phyloP scores from a whole-genome alignment of 1,140 invertebrate genomes.

The Tigriopus japonicus region DNA sequence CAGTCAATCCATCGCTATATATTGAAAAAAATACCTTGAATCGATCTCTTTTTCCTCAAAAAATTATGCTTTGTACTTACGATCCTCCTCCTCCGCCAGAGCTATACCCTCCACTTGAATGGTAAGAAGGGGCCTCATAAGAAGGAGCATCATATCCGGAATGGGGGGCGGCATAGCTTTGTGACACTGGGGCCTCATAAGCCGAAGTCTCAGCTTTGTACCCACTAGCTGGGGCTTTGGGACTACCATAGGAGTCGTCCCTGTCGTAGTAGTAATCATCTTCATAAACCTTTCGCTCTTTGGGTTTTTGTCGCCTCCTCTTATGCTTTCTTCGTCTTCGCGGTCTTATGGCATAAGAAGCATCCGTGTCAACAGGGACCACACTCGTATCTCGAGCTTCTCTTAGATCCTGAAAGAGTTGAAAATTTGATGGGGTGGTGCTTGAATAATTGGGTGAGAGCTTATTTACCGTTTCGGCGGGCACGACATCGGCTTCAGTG shows the following conservation, averaged over 20 bases:
- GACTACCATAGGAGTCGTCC: background rate
- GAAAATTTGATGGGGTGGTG: too few species aligned
- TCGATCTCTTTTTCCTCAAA: too few species aligned
- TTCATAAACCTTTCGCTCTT: background rate
- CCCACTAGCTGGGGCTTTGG: background rate
- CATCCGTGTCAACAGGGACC: background rate
- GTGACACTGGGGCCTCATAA: background rate
- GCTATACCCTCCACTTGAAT: background rate
- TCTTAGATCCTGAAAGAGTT: too few species aligned
- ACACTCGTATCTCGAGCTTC: too few species aligned
- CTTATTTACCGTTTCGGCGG: too few species aligned
- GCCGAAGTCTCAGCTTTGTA: background rate
- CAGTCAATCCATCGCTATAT: background rate
- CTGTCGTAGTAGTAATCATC: background rate
- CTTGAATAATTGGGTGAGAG: too few species aligned
- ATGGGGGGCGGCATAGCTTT: background rate
- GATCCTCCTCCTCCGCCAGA: background rate
- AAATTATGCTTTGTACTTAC: too few species aligned
- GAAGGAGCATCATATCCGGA: background rate
- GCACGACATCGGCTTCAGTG: too few species aligned
- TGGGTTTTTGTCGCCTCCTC: background rate
- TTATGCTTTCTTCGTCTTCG: background rate
- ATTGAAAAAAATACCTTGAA: too few species aligned
- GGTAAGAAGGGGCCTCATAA: background rate
- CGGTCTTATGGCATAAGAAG: background rate